Evolutionary conservation across 1,140 invertebrate species (phyloP), one percentile per base, ranked within the genome.

Genomic region (Scaptodrosophila lebanonensis): DNA sequence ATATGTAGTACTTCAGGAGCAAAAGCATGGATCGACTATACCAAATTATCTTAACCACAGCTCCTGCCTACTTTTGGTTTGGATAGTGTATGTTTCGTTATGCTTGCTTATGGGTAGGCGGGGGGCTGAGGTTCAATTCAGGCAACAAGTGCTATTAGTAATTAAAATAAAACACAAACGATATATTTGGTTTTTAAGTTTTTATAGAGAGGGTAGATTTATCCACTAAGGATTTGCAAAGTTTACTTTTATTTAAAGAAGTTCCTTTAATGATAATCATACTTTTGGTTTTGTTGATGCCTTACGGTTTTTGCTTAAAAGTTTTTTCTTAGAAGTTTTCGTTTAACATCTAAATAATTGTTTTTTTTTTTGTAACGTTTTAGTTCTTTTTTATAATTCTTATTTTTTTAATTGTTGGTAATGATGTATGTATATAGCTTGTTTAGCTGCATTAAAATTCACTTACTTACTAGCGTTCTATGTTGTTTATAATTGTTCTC

Each of bases 161-260:
- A n/a, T n/a, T n/a, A n/a, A n/a, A n/a, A n/a, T n/a, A n/a, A n/a
- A n/a, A n/a, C n/a, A n/a, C n/a, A n/a, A n/a, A n/a, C 16, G 16
- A 50, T 58, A 40, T 67, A 59, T 66, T 66, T 49, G 66, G 11
- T 38, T 67, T 40, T 45, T 59, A 58, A 69, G 67, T 75, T 60
- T 83, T 77, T 65, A 60, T 72, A 77, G 66, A 83, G 79, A 79
- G 72, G 72, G 69, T 77, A 83, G 65, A 65, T 72, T 75, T 82
- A 65, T 79, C 76, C 75, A 66, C 75, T 82, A 82, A 82, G 70
- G 75, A 82, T 82, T 82, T 82, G 83, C 65, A 83, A 83, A 83
- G 72, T 83, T 83, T 83, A 83, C 72, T 83, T 73, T 73, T 83
- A 77, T 83, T 83, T 66, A 77, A 67, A 83, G 67, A 83, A 83